A percentile compares a stretch with the other conserved stretches of the same genome.
Conservation (phyloP, 2,797 vertebrate species). For the Rhyacichthys aspro region DNA sequence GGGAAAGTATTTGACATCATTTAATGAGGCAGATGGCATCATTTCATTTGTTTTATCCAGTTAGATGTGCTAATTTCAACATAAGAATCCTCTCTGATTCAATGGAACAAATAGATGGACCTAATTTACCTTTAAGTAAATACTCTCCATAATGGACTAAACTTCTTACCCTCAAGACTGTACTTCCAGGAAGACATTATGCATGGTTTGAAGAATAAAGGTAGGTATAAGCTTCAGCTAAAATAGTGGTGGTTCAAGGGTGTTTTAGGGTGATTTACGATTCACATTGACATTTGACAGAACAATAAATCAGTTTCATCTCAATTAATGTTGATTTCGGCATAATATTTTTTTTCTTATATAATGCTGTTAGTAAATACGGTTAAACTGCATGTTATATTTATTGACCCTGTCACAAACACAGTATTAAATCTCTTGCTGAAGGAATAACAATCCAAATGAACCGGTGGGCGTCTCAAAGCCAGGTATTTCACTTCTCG, state of each 20-base stretch:
- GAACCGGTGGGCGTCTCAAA: no score
- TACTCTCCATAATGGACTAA: slow-evolving; percentile 16
- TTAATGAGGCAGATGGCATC: slow-evolving; percentile 35
- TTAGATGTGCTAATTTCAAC: slow-evolving; percentile 26
- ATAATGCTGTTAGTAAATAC: no score
- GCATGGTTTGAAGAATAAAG: slow-evolving; percentile 6
- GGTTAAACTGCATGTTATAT: no score
- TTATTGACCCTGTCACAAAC: no score
- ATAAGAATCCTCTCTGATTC: slow-evolving; percentile 8
- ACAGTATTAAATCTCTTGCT: no score
- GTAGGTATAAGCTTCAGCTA: neutral
- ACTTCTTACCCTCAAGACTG: neutral
- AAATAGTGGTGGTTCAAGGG: neutral
- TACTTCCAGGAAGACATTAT: slow-evolving; percentile 8
- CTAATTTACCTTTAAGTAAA: slow-evolving; percentile 32
- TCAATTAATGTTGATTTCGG: slow-evolving; percentile 5
- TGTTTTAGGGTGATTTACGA: neutral
- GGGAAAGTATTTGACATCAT: slow-evolving; percentile 35
- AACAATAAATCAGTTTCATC: slow-evolving; percentile 18
- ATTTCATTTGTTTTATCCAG: slow-evolving; percentile 22
- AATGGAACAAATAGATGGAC: no score
- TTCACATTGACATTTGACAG: neutral
- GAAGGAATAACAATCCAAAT: no score
- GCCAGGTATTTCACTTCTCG: no score
- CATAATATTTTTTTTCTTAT: no score